Evolutionary conservation across 2,888 invertebrate species (phyloP), one percentile per base, ranked within the genome.

Genomic region (Allacma fusca): DNA sequence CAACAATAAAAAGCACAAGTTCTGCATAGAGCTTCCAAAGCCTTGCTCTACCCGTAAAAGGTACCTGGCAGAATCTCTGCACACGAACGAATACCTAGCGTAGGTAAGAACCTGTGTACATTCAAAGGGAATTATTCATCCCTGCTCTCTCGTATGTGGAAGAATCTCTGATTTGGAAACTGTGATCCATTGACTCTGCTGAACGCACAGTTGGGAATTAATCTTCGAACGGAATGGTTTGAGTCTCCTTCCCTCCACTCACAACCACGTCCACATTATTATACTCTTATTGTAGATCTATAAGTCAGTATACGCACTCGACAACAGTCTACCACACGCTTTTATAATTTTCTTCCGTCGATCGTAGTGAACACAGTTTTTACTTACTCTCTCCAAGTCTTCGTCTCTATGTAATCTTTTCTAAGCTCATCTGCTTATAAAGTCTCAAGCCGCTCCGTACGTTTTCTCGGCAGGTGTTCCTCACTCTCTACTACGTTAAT

Each of bases 121-220:
- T 16, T 13, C 50, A 50, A 50, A 50, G 19, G 50, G n/a, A 50
- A 50, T 5, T 12, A 50, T 50, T 13, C 50, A 50, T 5, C 50
- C 19, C 50, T 50, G 19, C 19, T 2, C 50, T 12, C 50, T 50
- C 28, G 23, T 16, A 62, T 23, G 26, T 28, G 26, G 65, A 26
- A 65, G 29, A 65, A 65, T 13, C 26, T 28, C 19, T 65, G 65
- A 65, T 65, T 65, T 65, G n/a, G 29, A 65, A 65, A 65, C n/a
- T 28, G 5, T 65, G 28, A 65, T 65, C 65, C 65, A 65, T 65
- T 65, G 65, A 65, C 26, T 65, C 65, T 65, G 26, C n/a, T 65
- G 65, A 65, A 65, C 19, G 29, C 65, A 65, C 65, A 65, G 65
- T 65, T 65, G 65, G 29, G 65, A 65, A 65, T 65, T 65, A 65